These are phyloP conservation scores for Schizotus pectinicornis DNA, from an alignment of 2,888 invertebrate species.

Conservation along the genomic window DNA sequence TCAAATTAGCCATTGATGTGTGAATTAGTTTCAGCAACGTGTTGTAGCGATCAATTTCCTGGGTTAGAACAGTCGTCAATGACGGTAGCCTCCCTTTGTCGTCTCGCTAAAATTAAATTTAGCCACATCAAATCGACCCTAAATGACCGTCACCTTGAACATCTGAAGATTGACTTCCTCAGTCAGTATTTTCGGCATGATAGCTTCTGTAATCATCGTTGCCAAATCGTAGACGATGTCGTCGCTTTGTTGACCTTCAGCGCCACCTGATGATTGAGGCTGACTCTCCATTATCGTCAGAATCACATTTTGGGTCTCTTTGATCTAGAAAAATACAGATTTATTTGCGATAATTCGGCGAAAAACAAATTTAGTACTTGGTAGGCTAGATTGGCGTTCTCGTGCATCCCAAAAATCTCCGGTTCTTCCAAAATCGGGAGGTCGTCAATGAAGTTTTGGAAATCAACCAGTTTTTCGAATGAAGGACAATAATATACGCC, in stretches of 20 bases:
- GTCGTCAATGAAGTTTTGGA: conserved; percentile 73
- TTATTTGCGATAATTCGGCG: conserved; percentile 55
- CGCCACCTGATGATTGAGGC: conserved; percentile 68
- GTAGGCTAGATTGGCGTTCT: conserved; percentile 88
- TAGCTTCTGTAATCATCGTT: conserved; percentile 68
- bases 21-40: conserved; percentile 74
- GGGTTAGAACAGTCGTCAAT: conserved; percentile 82
- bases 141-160: conserved; percentile 58
- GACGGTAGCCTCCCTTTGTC: conserved; percentile 76
- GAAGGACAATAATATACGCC: conserved; percentile 82
- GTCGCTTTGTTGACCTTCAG: conserved; percentile 72
- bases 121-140: background rate
- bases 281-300: conserved; percentile 81
- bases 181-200: conserved; percentile 67
- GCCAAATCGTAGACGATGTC: conserved; percentile 81
- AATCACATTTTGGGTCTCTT: conserved; percentile 78
- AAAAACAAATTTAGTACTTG: conserved; percentile 54
- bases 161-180: conserved; percentile 70
- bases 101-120: conserved; percentile 63
- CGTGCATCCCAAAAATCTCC: conserved; percentile 94
- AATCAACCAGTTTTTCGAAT: conserved; percentile 67
- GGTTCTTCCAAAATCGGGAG: conserved; percentile 84
- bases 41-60: conserved; percentile 89
- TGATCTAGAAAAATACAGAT: conserved; percentile 58
- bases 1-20: conserved; percentile 75